phyloP scores from a whole-genome alignment of 2,888 invertebrate genomes.

The Macaria liturata region DNA sequence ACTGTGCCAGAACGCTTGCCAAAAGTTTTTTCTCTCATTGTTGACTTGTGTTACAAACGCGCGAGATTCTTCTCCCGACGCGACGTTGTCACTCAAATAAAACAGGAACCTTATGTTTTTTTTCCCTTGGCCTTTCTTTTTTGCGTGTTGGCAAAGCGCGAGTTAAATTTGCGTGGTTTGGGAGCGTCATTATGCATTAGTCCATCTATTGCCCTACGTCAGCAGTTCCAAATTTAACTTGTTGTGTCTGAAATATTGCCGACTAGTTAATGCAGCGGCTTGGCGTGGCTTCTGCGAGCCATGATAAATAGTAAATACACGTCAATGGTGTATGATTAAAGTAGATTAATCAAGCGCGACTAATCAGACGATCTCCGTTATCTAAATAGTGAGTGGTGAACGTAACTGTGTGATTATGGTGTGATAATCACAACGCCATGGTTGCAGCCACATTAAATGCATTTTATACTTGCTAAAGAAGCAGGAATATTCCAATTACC shows the following conservation, averaged over 20 bases:
- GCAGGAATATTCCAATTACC: slow-evolving; percentile 40
- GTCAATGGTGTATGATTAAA: slow-evolving; percentile 18
- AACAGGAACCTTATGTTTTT: slow-evolving; percentile 56
- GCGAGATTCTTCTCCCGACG: slow-evolving; percentile 51
- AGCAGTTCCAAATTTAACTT: slow-evolving; percentile 66
- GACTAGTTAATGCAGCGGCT: slow-evolving; percentile 51
- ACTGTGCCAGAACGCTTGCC: slow-evolving; percentile 58
- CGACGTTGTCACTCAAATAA: slow-evolving; percentile 56
- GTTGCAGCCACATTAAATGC: slow-evolving; percentile 26
- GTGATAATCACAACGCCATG: slow-evolving; percentile 34
- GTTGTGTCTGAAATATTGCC: slow-evolving; percentile 58
- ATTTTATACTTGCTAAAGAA: slow-evolving; percentile 31
- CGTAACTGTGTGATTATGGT: slow-evolving; percentile 29
- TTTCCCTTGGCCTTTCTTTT: slow-evolving; percentile 41
- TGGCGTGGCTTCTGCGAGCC: slow-evolving; percentile 31
- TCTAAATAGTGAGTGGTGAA: slow-evolving; percentile 19
- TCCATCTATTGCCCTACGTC: slow-evolving; percentile 54
- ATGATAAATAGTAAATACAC: slow-evolving; percentile 20
- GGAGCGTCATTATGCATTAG: slow-evolving; percentile 43
- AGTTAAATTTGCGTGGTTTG: slow-evolving; percentile 13
- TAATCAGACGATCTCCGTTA: slow-evolving; percentile 20
- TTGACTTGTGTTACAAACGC: slow-evolving; percentile 62
- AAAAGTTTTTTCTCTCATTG: slow-evolving; percentile 67
- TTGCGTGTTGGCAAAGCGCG: slow-evolving; percentile 32
- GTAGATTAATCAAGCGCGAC: slow-evolving; percentile 25